A percentile compares a stretch with the other conserved stretches of the same genome.
Evolutionary conservation across 2,113 vertebrate species (phyloP).

Genomic region (Anhinga rufa): DNA sequence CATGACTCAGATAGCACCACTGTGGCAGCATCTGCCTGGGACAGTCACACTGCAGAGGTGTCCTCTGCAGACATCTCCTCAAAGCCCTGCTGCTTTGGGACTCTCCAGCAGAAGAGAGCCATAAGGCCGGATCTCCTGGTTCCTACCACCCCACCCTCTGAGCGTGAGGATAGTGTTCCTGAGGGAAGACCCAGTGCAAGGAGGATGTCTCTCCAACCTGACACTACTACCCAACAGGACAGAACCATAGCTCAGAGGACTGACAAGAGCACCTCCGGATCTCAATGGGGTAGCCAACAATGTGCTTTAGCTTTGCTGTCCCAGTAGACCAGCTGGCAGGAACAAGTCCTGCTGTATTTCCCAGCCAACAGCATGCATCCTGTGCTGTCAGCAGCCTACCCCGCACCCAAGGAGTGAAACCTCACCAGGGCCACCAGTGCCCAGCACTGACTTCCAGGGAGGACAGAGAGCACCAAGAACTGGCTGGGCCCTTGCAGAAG

Average conservation of each 20-base stretch:
- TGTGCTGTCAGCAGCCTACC: not conserved
- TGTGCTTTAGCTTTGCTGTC: not conserved
- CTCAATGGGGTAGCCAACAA: not conserved
- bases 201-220: not conserved
- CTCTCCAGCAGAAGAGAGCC: not conserved
- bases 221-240: not conserved
- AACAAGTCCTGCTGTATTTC: not conserved
- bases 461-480: not conserved
- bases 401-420: not conserved
- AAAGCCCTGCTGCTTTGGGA: not conserved
- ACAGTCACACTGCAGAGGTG: not conserved
- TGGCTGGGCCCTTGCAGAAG: not conserved
- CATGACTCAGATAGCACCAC: not conserved
- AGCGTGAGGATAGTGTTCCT: fast-evolving
- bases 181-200: not conserved
- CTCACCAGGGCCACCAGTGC: not conserved
- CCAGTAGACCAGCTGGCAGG: not conserved
- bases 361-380: not conserved
- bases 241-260: not conserved
- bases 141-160: not conserved
- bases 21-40: not conserved
- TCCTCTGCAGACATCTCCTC: not conserved
- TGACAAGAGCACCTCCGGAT: not conserved
- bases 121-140: not conserved
- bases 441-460: not conserved